Conservation (phyloP, 2,113 vertebrate genomes). For the Pseudolaguvia tuberculata region DNA sequence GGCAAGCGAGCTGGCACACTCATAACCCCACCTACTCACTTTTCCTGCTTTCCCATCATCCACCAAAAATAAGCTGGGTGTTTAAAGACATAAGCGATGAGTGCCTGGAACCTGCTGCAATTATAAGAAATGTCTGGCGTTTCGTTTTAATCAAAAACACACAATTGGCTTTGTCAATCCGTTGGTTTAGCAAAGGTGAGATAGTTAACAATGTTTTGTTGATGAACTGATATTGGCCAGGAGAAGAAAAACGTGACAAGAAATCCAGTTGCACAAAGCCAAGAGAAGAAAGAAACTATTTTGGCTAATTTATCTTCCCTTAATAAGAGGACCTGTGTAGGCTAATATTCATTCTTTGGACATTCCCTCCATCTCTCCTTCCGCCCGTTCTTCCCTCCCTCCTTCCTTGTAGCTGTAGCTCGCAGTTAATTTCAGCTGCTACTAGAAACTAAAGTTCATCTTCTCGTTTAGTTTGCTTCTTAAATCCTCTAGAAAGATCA, state of each 20-base stretch:
- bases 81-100: slow-evolving; percentile 8
- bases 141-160: slow-evolving; percentile 15
- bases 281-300: not conserved
- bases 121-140: slow-evolving; percentile 17
- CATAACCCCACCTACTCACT: slow-evolving; percentile 29
- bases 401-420: not conserved
- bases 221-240: not conserved
- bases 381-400: too few relatives aligned
- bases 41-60: slow-evolving; percentile 21
- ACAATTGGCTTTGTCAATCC: slow-evolving; percentile 2
- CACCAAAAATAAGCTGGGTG: slow-evolving; percentile 6
- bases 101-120: slow-evolving; percentile 27
- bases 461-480: slow-evolving; percentile 48
- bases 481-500: slow-evolving; percentile 59
- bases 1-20: slow-evolving; percentile 32
- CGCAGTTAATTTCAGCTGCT: slow-evolving; percentile 29
- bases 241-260: too few relatives aligned
- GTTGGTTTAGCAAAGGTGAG: not conserved
- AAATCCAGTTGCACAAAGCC: too few relatives aligned
- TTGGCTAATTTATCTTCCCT: slow-evolving; percentile 33
- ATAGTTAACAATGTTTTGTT: not conserved
- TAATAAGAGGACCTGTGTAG: not conserved
- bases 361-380: not conserved
- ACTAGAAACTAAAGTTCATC: slow-evolving; percentile 6
- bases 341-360: slow-evolving; percentile 38